These are phyloP conservation scores for Enteromius treurensis DNA, from an alignment of 2,797 vertebrate species.

Conservation along the genomic window DNA sequence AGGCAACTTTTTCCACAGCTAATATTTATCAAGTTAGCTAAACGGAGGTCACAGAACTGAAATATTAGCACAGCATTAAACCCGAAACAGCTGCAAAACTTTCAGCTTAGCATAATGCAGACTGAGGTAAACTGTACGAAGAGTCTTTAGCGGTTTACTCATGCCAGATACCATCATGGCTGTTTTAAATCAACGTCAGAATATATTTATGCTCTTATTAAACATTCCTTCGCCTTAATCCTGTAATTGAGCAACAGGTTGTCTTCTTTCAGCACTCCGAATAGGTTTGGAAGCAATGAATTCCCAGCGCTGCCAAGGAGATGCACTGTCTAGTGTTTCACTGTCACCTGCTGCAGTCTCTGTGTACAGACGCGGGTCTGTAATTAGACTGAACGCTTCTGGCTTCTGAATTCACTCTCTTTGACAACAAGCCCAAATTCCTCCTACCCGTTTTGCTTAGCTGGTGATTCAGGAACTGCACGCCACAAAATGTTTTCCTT, in stretches of 20 bases:
- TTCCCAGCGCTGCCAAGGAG: constrained; percentile 59
- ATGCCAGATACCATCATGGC: not conserved
- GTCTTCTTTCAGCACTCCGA: constrained; percentile 67
- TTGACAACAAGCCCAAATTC: constrained; percentile 71
- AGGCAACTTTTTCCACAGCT: constrained; percentile 78
- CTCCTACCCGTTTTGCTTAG: constrained; percentile 71
- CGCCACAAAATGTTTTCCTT: constrained; percentile 77
- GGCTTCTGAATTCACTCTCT: constrained; percentile 57
- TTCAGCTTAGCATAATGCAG: constrained; percentile 8
- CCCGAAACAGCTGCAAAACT: constrained; percentile 18
- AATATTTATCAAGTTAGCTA: constrained; percentile 56
- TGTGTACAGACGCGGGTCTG: constrained; percentile 48
- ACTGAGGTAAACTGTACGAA: constrained; percentile 8
- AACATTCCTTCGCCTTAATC: constrained; percentile 37
- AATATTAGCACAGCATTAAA: constrained; percentile 19
- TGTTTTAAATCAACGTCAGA: constrained; percentile 33
- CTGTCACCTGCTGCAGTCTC: constrained; percentile 50
- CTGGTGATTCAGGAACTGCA: constrained; percentile 67
- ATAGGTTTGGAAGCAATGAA: constrained; percentile 40
- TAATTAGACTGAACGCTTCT: constrained; percentile 51
- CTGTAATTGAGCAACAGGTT: constrained; percentile 71
- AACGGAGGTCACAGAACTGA: constrained; percentile 16
- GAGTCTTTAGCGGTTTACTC: not conserved
- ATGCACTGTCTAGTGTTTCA: constrained; percentile 55
- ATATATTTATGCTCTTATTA: constrained; percentile 27